Evolutionary conservation across 2,113 vertebrate genomes (phyloP).

Genomic region (Rhinichthys klamathensis): DNA sequence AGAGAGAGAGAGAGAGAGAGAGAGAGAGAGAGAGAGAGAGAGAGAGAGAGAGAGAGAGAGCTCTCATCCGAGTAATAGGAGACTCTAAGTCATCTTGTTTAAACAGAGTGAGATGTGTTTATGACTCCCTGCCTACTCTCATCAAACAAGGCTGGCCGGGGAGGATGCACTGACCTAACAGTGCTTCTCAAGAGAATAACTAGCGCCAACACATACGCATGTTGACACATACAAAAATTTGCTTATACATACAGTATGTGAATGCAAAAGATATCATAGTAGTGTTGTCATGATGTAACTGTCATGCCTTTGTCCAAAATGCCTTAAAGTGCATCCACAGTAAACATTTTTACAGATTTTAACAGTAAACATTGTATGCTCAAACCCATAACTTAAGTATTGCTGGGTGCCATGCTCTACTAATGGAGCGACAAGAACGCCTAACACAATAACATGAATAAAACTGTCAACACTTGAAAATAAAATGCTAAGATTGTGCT

Average conservation of each 20-base stretch:
- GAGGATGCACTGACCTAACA: conserved; percentile 50
- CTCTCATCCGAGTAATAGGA: conserved; percentile 46
- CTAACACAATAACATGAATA: neutral
- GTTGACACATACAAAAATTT: conserved; percentile 20
- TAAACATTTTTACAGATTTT: neutral
- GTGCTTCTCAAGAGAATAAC: conserved; percentile 34
- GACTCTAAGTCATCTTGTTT: conserved; percentile 56
- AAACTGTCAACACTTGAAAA: neutral
- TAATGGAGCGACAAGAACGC: neutral
- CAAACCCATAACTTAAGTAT: neutral
- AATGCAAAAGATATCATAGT: conserved; percentile 33
- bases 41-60: neutral
- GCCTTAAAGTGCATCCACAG: conserved; percentile 9
- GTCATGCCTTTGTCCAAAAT: neutral
- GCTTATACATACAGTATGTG: conserved; percentile 1
- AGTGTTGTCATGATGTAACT: neutral
- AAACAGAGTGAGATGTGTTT: conserved; percentile 57
- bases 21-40: neutral
- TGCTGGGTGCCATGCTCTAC: neutral
- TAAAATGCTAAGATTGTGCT: neutral
- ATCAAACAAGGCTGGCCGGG: conserved; percentile 40
- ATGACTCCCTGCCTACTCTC: conserved; percentile 54
- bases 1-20: too few species aligned
- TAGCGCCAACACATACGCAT: conserved; percentile 29
- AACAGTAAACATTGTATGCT: neutral